A percentile compares a stretch with the other conserved stretches of the same genome.
These are phyloP conservation scores for Eupithecia insigniata DNA, from an alignment of 2,888 invertebrate genomes.

Conservation along the genomic window DNA sequence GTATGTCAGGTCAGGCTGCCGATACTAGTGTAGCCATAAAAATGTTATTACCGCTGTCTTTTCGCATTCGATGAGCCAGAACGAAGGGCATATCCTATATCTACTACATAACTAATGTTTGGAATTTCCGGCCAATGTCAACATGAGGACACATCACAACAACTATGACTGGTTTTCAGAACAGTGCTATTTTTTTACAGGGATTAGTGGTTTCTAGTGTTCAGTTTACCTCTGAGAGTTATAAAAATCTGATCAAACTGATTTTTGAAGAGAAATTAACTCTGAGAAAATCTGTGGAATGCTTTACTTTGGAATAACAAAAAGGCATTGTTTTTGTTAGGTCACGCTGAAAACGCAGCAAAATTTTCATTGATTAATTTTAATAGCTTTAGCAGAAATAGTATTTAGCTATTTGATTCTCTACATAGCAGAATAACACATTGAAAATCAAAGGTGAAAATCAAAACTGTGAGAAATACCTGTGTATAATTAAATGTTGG, in stretches of 20 bases:
- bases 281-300: neutral
- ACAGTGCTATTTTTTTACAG: neutral
- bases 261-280: too few species aligned
- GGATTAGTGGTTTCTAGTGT: neutral
- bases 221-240: neutral
- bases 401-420: too few species aligned
- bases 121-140: conserved; percentile 46
- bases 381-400: too few species aligned
- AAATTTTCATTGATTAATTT: too few species aligned
- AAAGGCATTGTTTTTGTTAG: too few species aligned
- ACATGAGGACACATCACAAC: too few species aligned
- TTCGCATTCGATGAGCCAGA: conserved; percentile 39
- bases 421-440: too few species aligned
- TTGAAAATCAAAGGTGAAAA: too few species aligned
- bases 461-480: too few species aligned
- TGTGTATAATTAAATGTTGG: too few species aligned
- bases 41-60: conserved; percentile 18
- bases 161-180: conserved; percentile 12
- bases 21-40: conserved; percentile 7
- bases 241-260: neutral
- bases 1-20: neutral
- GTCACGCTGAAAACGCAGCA: neutral
- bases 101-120: neutral
- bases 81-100: conserved; percentile 39
- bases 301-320: neutral